These are phyloP conservation scores for Girardia tigrina DNA, from an alignment of 2,888 invertebrate genomes.

Conservation along the genomic window DNA sequence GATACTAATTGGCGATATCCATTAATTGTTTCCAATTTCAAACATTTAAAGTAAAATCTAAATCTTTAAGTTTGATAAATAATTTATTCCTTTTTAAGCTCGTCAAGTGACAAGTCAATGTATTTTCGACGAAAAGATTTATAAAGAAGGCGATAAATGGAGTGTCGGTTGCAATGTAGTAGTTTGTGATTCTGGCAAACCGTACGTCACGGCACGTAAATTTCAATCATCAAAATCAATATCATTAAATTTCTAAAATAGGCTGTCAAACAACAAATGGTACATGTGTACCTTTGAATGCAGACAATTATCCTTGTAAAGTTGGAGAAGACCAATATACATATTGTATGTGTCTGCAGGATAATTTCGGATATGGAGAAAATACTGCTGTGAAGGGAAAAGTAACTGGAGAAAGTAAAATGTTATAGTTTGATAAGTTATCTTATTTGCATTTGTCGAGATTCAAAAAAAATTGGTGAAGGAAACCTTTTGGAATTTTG, in stretches of 20 bases:
- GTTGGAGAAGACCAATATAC: neutral
- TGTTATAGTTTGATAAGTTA: too few species aligned
- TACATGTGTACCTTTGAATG: constrained; percentile 3
- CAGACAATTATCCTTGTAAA: neutral
- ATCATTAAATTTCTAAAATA: neutral
- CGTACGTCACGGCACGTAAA: neutral
- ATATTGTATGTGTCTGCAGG: constrained; percentile 14
- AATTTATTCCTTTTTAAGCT: neutral
- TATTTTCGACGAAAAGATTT: neutral
- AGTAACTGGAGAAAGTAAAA: neutral
- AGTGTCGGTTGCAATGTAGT: neutral
- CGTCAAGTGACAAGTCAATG: constrained; percentile 13
- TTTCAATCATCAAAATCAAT: too few species aligned
- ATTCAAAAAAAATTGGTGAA: neutral
- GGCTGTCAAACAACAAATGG: neutral
- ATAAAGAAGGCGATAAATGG: constrained; percentile 13
- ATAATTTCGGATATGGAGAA: constrained; percentile 20
- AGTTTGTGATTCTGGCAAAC: constrained; percentile 17
- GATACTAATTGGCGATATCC: too few species aligned
- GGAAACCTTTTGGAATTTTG: neutral
- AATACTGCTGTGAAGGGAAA: constrained; percentile 15
- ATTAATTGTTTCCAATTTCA: too few species aligned
- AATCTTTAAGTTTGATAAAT: too few species aligned
- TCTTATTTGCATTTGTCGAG: too few species aligned
- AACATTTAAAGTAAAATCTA: too few species aligned